Evolutionary conservation across 2,888 invertebrate species (phyloP), one percentile per base, ranked within the genome.

Genomic region (Heliconius cydno): DNA sequence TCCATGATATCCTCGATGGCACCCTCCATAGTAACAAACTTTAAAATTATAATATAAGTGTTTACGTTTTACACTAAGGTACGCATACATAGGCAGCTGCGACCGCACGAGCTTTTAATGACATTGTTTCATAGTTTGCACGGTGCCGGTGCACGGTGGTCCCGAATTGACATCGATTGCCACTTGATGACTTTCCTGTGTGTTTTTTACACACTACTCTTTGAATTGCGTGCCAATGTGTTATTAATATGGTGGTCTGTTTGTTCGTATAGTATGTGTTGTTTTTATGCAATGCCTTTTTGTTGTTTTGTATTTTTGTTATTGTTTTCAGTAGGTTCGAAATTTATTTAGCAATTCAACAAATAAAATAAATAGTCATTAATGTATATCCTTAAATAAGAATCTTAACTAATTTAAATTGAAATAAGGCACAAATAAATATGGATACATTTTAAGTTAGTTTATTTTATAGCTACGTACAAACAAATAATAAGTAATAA

Each of bases 51-150:
- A 38, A 46, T 15, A 30, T 77, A 52, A 75, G 75, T 75, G 65
- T 65, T 4, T 65, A 75, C 66, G 70, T 28, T 65, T 46, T 34
- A 70, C 70, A 72, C 76, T 79, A 82, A 83, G 83, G 84, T 84
- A 84, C 86, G 52, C 28, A 85, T 84, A 84, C 86, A 7, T 30
- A 85, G 87, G 88, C 93, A 93, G 93, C 93, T 93, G 93, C 88
- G 85, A 74, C 78, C 86, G 90, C 93, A 93, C 93, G 92, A 91
- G 93, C 91, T 89, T 92, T 92, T 90, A 91, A 91, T 92, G 88
- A 85, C 86, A 90, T 92, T 92, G 91, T 92, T 87, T 81, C 76
- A 38, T 60, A 38, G 83, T 84, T 83, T 85, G 86, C 85, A 85
- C 86, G 92, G 93, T 7, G 34, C 34, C 34, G 92, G 93, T 30